These are phyloP conservation scores for Melanchra persicariae DNA, from an alignment of 2,888 invertebrate species.

Conservation along the genomic window DNA sequence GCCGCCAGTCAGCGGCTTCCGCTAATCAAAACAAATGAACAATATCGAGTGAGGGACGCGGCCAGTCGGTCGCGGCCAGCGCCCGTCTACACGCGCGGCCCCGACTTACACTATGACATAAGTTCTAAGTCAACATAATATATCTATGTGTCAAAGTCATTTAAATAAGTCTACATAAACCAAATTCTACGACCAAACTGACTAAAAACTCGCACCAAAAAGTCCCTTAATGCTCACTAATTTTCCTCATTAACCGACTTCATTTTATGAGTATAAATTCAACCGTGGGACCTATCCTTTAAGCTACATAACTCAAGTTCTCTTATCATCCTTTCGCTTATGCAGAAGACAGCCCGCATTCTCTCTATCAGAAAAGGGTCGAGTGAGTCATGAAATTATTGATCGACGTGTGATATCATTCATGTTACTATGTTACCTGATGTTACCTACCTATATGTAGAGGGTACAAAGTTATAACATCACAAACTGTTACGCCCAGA, in stretches of 20 bases:
- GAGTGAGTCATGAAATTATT: constrained; percentile 51
- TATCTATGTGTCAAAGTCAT: background rate
- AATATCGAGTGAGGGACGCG: constrained; percentile 69
- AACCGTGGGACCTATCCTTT: constrained; percentile 17
- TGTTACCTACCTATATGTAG: constrained; percentile 1
- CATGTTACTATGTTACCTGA: constrained; percentile 8
- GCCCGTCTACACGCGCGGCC: constrained; percentile 15
- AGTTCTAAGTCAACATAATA: constrained; percentile 10
- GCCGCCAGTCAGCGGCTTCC: constrained; percentile 72
- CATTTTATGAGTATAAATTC: constrained; percentile 4
- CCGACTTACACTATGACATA: constrained; percentile 10
- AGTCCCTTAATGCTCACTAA: background rate
- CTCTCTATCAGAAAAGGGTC: constrained; percentile 63
- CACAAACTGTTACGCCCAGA: background rate
- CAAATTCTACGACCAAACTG: background rate
- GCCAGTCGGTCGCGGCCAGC: constrained; percentile 42
- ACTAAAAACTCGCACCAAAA: background rate
- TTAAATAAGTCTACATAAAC: background rate
- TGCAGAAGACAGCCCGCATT: constrained; percentile 68
- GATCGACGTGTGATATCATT: constrained; percentile 45
- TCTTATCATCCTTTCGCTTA: constrained; percentile 56
- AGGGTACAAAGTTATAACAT: background rate
- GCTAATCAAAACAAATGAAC: constrained; percentile 82
- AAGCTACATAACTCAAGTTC: constrained; percentile 35
- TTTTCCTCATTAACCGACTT: too few species aligned